Conservation (phyloP, 2,797 vertebrate genomes). For the Lagocephalus sceleratus region DNA sequence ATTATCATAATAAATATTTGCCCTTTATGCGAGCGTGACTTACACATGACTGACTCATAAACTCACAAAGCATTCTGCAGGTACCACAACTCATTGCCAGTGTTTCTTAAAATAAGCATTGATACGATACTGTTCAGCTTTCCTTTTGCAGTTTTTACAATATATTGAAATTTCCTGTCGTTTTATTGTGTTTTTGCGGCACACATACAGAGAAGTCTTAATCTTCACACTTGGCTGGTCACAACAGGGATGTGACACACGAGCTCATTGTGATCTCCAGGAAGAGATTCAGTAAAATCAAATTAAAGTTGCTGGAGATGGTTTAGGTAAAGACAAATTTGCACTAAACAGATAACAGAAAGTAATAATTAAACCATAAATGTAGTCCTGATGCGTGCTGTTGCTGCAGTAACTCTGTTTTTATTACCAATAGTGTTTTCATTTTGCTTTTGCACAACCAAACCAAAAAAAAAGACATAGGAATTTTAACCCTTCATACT, state of each 20-base stretch:
- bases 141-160: too few species aligned
- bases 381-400: not conserved
- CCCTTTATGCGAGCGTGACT: too few species aligned
- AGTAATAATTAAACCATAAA: conserved; percentile 16
- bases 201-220: too few species aligned
- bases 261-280: too few species aligned
- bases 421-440: not conserved
- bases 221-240: not conserved
- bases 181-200: not conserved
- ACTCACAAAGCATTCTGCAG: too few species aligned
- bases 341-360: not conserved
- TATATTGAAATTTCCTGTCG: too few species aligned
- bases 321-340: not conserved
- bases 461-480: not conserved
- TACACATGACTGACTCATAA: too few species aligned
- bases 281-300: too few species aligned
- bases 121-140: too few species aligned
- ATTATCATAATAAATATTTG: too few species aligned
- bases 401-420: not conserved
- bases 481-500: not conserved
- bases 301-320: conserved; percentile 37
- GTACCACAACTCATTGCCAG: too few species aligned
- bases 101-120: too few species aligned
- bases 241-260: conserved; percentile 24
- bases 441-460: not conserved